Conservation (phyloP, 2,113 vertebrate genomes). For the Prietella phreatophila region DNA sequence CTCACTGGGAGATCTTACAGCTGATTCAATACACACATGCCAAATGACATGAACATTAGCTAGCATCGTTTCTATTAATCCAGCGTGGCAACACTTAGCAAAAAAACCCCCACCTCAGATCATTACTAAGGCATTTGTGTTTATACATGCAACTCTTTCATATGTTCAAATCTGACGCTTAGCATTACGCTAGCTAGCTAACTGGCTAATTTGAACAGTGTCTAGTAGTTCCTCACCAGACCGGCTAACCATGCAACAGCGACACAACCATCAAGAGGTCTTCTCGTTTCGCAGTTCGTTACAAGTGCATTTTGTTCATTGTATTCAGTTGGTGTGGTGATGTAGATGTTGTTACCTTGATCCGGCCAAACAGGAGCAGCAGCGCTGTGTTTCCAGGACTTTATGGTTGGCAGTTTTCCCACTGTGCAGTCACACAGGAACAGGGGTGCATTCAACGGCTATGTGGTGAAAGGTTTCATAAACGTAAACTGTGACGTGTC, state of each 20-base stretch:
- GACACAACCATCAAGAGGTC: neutral
- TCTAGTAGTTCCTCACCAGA: neutral
- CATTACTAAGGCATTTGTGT: neutral
- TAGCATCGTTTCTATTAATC: neutral
- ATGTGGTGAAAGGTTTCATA: neutral
- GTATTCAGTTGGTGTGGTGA: too few species aligned
- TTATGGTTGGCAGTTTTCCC: neutral
- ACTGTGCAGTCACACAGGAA: neutral
- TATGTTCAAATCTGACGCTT: neutral
- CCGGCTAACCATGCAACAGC: neutral
- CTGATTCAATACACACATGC: neutral
- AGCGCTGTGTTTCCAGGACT: too few species aligned
- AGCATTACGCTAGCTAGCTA: conserved; percentile 14
- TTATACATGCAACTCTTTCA: neutral
- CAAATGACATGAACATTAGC: neutral
- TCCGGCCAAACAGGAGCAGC: neutral
- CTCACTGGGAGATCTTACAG: neutral
- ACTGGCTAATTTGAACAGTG: neutral
- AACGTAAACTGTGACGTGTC: neutral
- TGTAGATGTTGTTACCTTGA: neutral
- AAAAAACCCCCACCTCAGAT: too few species aligned
- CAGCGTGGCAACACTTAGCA: too few species aligned
- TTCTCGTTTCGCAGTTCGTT: neutral
- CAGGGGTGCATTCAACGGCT: neutral
- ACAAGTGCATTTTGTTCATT: too few species aligned